A percentile compares a stretch with the other conserved stretches of the same genome.
phyloP scores from a whole-genome alignment of 2,113 vertebrate genomes.

The Microtus oregoni region DNA sequence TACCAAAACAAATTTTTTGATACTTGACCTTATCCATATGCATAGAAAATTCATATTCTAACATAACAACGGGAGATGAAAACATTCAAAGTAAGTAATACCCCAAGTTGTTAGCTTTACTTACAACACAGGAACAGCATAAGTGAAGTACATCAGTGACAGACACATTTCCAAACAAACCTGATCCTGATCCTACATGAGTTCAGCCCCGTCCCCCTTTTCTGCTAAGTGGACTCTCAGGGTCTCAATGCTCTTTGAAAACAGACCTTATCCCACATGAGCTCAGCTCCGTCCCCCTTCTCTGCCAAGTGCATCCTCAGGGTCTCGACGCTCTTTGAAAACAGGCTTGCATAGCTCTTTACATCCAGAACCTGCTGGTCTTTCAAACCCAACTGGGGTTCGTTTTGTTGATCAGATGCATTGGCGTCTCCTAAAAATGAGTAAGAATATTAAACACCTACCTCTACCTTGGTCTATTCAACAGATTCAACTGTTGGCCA shows the following conservation, averaged over 20 bases:
- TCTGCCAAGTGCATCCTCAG: conserved; percentile 92
- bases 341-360: conserved; percentile 92
- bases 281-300: conserved; percentile 94
- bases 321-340: conserved; percentile 94
- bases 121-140: conserved; percentile 26
- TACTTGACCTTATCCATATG: not conserved
- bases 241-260: conserved; percentile 92
- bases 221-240: conserved; percentile 92
- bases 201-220: conserved; percentile 94
- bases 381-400: conserved; percentile 89
- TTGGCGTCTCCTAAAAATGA: conserved; percentile 76
- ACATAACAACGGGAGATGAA: not conserved
- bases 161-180: conserved; percentile 83
- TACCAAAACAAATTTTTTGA: conserved; percentile 21
- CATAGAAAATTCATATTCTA: conserved; percentile 29
- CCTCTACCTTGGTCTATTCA: not conserved
- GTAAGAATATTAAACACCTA: conserved; percentile 45
- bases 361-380: conserved; percentile 97
- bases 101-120: not conserved
- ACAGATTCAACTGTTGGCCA: not conserved
- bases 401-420: conserved; percentile 86
- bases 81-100: not conserved
- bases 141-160: not conserved
- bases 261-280: conserved; percentile 98
- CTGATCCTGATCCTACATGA: conserved; percentile 99